phyloP scores from a whole-genome alignment of 2,797 vertebrate genomes.

The Heteromormyrus szaboi region DNA sequence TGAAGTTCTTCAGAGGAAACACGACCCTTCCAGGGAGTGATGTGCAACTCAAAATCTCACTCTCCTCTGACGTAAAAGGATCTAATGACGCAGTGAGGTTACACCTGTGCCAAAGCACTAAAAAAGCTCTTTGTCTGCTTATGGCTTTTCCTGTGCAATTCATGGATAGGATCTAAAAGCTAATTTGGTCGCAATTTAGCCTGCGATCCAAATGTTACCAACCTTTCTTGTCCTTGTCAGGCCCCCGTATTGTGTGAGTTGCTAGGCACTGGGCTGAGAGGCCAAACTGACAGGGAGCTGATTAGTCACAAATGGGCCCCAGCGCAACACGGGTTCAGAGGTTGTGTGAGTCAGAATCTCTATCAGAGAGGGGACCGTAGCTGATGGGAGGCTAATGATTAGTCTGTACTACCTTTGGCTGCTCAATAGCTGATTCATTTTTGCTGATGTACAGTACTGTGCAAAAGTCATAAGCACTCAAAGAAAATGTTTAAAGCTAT shows the following conservation, averaged over 20 bases:
- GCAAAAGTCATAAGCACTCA: background rate
- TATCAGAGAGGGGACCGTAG: background rate
- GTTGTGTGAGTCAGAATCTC: background rate
- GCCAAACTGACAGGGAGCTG: constrained; percentile 35
- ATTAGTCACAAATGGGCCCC: constrained; percentile 47
- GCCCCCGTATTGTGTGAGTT: constrained; percentile 34
- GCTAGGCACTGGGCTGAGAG: constrained; percentile 41
- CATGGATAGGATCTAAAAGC: constrained; percentile 27
- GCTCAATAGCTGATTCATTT: background rate
- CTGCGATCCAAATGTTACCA: constrained; percentile 8
- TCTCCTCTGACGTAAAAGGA: background rate
- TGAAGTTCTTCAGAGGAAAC: background rate
- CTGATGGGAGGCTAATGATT: background rate
- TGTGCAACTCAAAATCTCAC: background rate
- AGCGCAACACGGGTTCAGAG: background rate
- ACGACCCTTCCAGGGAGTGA: background rate
- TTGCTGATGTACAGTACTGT: background rate
- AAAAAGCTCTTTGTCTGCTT: background rate
- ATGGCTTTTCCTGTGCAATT: background rate
- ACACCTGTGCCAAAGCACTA: background rate
- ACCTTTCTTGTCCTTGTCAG: constrained; percentile 32
- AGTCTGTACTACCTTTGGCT: background rate
- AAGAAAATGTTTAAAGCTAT: background rate
- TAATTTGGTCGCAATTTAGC: constrained; percentile 47
- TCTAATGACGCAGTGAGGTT: background rate